Evolutionary conservation across 53 echinoderm and acorn worm genomes (phyloP), one percentile per base, ranked within the genome.

Genomic region (Antedon mediterranea): DNA sequence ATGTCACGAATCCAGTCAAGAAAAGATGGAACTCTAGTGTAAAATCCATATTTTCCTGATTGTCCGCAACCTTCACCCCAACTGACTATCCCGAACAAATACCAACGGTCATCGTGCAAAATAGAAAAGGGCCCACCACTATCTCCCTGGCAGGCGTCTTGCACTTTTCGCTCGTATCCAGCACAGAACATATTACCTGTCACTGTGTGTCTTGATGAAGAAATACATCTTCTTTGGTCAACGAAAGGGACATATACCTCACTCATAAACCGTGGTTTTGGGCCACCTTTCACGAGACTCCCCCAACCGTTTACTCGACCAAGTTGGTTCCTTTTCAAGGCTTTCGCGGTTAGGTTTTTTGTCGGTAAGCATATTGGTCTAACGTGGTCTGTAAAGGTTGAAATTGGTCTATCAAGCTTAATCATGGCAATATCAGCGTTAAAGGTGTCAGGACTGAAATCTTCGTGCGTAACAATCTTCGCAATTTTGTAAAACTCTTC

Each of bases 31-130:
- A 94, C 72, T 79, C 85, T 81, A 28, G 94, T 94, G 80, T 91
- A 94, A 72, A 87, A 89, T 26, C 94, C 91, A 70, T 85, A 94
- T 43, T 89, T 88, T 26, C 84, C 82, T 8, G 70, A 32, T 31
- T 71, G 41, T 37, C 82, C 91, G 34, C 94, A 94, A 4, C 91
- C 94, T 29, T 90, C 90, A 28, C 94, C 94, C 94, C 94, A 94
- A 73, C 94, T 94, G 30, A 95, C 97, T 20, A 88, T 86, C 18
- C 97, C 97, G 8, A 87, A 74, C 34, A 92, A 75, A 81, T 85
- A 95, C 85, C 87, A 87, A 28, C 86, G 76, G n/a, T 79, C 82
- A 32, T 84, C 83, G 27, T 75, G 28, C 73, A 85, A 71, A 20
- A 81, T 79, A 11, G 78, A 37, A 33, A 93, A 93, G 7, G 93